Evolutionary conservation across 1,140 invertebrate species (phyloP).

Genomic region (Aphis gossypii): DNA sequence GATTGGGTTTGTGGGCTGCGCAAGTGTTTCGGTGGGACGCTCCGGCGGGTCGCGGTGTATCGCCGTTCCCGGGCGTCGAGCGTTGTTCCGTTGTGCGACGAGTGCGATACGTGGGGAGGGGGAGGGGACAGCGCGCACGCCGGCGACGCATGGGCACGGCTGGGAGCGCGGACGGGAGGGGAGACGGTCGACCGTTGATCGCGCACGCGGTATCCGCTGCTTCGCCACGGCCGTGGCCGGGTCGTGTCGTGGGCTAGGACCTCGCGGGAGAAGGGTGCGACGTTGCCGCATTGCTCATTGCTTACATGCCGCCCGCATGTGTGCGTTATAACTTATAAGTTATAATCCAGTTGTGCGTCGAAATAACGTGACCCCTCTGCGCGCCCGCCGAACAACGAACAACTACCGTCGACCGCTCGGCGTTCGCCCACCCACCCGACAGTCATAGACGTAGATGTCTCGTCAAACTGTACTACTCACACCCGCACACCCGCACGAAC

Average conservation of each 20-base stretch:
- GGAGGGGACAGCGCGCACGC: not conserved
- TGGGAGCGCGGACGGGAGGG: not conserved
- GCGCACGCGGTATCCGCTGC: not conserved
- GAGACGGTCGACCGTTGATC: not conserved
- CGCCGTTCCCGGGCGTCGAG: not conserved
- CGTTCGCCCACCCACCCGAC: not conserved
- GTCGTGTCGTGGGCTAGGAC: not conserved
- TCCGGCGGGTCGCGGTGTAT: no score
- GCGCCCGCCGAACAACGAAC: not conserved
- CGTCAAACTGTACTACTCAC: not conserved
- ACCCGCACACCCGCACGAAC: not conserved
- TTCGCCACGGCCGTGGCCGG: not conserved
- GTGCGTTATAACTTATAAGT: not conserved
- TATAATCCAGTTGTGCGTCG: slow-evolving; percentile 22
- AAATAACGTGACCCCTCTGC: slow-evolving; percentile 9
- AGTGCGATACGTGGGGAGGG: no score
- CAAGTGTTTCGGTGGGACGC: not conserved
- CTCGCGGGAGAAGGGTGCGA: not conserved
- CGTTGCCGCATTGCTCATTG: slow-evolving; percentile 42
- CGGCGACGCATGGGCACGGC: not conserved
- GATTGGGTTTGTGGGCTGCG: slow-evolving; percentile 36
- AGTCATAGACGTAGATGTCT: not conserved
- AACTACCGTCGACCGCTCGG: not conserved
- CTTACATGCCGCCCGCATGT: slow-evolving; percentile 27
- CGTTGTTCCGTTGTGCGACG: not conserved